Evolutionary conservation across 2,797 vertebrate genomes (phyloP).

Genomic region (Phylloscopus collybita): DNA sequence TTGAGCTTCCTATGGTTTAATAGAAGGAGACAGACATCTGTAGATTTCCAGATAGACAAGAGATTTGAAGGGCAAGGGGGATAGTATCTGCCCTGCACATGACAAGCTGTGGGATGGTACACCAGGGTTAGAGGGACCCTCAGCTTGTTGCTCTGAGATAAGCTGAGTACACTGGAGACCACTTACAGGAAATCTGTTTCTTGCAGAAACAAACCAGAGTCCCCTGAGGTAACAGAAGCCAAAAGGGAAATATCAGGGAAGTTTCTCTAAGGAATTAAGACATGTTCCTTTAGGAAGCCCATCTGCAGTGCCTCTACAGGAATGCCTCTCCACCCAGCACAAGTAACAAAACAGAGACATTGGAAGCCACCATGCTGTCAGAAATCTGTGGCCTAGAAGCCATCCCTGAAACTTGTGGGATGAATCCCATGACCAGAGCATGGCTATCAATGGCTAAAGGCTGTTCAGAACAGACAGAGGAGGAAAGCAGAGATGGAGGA

Average conservation of each 20-base stretch:
- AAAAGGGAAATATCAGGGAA: background rate
- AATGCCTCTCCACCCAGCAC: accelerated
- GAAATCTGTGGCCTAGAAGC: background rate
- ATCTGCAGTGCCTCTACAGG: background rate
- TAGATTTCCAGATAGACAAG: background rate
- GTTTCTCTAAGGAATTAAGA: background rate
- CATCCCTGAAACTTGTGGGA: background rate
- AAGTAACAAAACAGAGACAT: background rate
- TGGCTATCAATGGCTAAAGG: accelerated
- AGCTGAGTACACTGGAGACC: background rate
- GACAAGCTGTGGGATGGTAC: background rate
- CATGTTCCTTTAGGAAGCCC: background rate
- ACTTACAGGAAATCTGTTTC: background rate
- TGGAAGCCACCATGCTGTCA: background rate
- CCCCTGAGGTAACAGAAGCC: background rate
- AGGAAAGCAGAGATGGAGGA: background rate
- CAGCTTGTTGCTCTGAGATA: background rate
- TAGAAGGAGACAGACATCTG: background rate
- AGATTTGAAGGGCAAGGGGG: background rate
- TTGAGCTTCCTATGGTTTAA: background rate
- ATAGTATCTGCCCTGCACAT: background rate
- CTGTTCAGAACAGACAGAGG: background rate
- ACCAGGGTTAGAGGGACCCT: background rate
- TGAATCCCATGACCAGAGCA: background rate
- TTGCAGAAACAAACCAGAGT: background rate